phyloP scores from a whole-genome alignment of 1,140 invertebrate genomes.

The Drosophila suzukii region DNA sequence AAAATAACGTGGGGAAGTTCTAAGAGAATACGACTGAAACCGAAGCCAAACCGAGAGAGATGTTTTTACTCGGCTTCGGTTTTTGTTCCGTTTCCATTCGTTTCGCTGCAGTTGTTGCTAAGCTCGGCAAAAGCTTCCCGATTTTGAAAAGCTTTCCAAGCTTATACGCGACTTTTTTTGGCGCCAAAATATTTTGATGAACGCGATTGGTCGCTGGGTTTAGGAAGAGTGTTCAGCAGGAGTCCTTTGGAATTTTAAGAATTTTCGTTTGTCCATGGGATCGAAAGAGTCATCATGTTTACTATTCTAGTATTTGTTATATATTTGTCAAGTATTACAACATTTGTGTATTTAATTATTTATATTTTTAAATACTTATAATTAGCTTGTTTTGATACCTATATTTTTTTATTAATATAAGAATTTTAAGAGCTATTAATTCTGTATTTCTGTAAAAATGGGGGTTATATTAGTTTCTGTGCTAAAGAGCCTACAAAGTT shows the following conservation, averaged over 20 bases:
- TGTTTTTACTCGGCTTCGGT: constrained; percentile 1
- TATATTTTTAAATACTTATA: too few species aligned
- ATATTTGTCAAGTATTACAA: too few species aligned
- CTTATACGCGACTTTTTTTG: constrained; percentile 50
- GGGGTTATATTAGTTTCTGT: neutral
- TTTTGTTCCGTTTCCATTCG: constrained; percentile 39
- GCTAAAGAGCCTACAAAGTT: constrained; percentile 7
- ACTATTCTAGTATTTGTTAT: too few species aligned
- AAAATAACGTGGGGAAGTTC: neutral
- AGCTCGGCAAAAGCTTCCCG: constrained; percentile 21
- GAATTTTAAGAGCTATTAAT: too few species aligned
- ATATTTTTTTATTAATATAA: too few species aligned
- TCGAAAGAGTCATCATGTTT: neutral
- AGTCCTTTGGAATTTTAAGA: neutral
- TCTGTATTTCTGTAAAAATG: too few species aligned
- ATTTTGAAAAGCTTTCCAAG: constrained; percentile 27
- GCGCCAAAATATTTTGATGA: constrained; percentile 52
- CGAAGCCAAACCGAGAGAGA: neutral
- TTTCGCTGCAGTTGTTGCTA: constrained; percentile 33
- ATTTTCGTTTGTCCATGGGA: neutral
- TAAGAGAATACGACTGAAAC: neutral
- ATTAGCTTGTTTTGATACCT: neutral
- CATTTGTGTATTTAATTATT: neutral
- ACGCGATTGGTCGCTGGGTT: constrained; percentile 6
- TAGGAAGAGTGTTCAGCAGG: neutral